Base-by-base conservation (phyloP, 2,888 invertebrate genomes). In the Hyles lineata region DNA sequence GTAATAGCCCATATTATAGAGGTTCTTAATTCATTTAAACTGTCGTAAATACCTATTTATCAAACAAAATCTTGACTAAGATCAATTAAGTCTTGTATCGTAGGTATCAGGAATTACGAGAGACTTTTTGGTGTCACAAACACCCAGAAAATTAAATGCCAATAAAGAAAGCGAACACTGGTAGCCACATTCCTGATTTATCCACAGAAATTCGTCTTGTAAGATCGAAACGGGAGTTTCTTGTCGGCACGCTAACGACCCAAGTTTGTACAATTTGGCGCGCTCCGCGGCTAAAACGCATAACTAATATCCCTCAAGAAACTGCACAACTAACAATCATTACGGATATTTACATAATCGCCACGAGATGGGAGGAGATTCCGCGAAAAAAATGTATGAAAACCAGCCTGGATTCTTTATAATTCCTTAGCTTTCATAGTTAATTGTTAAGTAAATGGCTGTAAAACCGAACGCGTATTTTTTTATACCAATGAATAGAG, bases 221-320 rank as follows among this genome's bases (percentile, higher is more conserved):
- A 63, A 43, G 52, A 61, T 60, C 52, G 32, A 61, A 70, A 71
- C 55, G 43, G 60, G 52, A 32, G 59, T 43, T 77, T 71, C 71
- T 70, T 75, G 76, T 75, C 75, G 72, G 73, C 59, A 62, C 73
- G 63, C 76, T 80, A 80, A 80, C 76, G 80, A 79, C 76, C 72
- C 67, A 78, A 79, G 78, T 80, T 80, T 72, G 67, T 50, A 50
- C 23, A 50, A 67, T 67, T 50, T 73, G 74, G 74, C 73, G 73
- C 71, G 63, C 72, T 63, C 63, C 69, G 61, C 72, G 58, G 61
- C 73, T 29, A 71, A 75, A 72, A 71, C 73, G 69, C 70, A 62
- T 74, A 72, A 75, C 75, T 75, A 73, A 76, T 73, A 70, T 60
- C 23, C 71, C 74, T 72, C 43, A 69, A 35, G 62, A 74, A 74